phyloP scores from a whole-genome alignment of 2,888 invertebrate species.

The Cerastis leucographa region DNA sequence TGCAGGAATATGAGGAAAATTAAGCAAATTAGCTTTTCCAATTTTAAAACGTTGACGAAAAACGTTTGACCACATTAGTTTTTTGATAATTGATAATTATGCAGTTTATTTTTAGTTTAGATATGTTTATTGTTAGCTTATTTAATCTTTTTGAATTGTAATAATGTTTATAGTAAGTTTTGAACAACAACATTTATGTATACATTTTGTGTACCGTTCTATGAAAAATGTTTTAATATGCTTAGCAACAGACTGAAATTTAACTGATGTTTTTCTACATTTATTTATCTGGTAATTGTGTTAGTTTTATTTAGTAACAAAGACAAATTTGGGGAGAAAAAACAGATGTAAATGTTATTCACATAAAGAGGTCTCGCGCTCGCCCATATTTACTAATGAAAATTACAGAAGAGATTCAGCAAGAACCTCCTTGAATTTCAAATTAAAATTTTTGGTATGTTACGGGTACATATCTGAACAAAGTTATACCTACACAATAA shows the following conservation, averaged over 20 bases:
- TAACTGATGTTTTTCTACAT: slow-evolving; percentile 37
- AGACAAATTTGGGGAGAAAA: slow-evolving; percentile 64
- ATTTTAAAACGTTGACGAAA: background rate
- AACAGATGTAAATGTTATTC: slow-evolving; percentile 81
- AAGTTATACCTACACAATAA: background rate
- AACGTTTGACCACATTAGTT: background rate
- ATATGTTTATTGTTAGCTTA: too few species aligned
- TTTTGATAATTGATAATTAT: background rate
- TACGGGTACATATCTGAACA: too few species aligned
- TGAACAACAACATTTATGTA: background rate
- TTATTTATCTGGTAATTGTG: slow-evolving; percentile 50
- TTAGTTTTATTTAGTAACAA: slow-evolving; percentile 62
- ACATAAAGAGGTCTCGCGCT: slow-evolving; percentile 66
- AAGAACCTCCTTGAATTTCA: slow-evolving; percentile 64
- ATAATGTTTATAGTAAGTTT: background rate
- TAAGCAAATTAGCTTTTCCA: background rate
- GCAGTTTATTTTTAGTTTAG: background rate
- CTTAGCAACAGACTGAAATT: slow-evolving; percentile 2
- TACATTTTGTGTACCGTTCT: background rate
- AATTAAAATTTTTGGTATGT: slow-evolving; percentile 55
- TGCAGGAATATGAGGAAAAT: background rate
- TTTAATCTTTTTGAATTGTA: background rate
- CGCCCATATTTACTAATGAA: slow-evolving; percentile 77
- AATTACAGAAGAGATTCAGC: slow-evolving; percentile 72
- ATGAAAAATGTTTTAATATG: background rate